Conservation (phyloP, 2,113 vertebrate species). For the Mastomys coucha region DNA sequence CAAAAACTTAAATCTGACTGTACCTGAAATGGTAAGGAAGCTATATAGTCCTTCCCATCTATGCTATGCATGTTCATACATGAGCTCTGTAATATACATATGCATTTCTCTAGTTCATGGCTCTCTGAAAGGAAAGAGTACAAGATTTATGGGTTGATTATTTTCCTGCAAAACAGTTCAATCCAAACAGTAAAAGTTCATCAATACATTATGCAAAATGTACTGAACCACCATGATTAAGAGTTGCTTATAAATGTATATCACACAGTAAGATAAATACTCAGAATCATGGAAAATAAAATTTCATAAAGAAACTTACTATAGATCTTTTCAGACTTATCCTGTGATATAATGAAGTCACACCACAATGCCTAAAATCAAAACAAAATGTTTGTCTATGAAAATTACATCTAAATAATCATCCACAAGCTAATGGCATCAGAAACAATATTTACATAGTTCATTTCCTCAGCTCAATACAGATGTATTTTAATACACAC, state of each 20-base stretch:
- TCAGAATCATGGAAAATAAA: slow-evolving; percentile 47
- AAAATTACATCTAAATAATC: slow-evolving; percentile 28
- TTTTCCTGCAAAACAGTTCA: background rate
- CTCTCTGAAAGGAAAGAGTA: slow-evolving; percentile 64
- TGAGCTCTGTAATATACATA: slow-evolving; percentile 96
- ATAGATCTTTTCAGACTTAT: slow-evolving; percentile 87
- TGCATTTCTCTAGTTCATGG: slow-evolving; percentile 89
- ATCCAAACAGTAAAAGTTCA: slow-evolving; percentile 2
- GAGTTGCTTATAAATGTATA: slow-evolving; percentile 1
- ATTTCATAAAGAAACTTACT: slow-evolving; percentile 86
- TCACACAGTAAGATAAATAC: slow-evolving; percentile 48
- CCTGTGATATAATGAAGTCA: slow-evolving; percentile 92
- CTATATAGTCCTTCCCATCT: slow-evolving; percentile 97
- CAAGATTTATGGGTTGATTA: background rate
- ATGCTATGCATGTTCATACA: slow-evolving; percentile 96
- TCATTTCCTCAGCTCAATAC: slow-evolving; percentile 25
- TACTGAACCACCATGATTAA: slow-evolving; percentile 8
- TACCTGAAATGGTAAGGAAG: slow-evolving; percentile 97
- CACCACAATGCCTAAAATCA: slow-evolving; percentile 96
- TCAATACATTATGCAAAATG: slow-evolving; percentile 47
- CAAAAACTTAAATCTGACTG: slow-evolving; percentile 16
- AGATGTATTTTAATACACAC: background rate
- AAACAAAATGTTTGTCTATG: slow-evolving; percentile 45
- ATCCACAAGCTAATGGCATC: background rate
- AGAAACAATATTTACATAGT: background rate